Base-by-base conservation (phyloP, 2,888 invertebrate species). In the Pyralis farinalis region DNA sequence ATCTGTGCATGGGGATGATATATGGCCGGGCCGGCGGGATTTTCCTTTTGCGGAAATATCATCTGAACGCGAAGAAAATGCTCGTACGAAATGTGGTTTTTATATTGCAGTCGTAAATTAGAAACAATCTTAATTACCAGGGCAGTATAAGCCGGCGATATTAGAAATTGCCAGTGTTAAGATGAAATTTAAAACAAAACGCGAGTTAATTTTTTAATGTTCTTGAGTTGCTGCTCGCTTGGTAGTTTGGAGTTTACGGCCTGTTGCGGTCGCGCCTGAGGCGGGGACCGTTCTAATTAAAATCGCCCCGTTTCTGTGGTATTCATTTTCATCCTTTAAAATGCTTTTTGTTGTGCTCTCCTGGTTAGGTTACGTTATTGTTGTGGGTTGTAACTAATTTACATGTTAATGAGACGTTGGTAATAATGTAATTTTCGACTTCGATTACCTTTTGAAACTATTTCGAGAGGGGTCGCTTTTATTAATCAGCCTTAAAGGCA, bases 251-350 rank as follows among this genome's bases (percentile, higher is more conserved):
- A 33, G 33, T 39, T 39, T 39, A 39, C 71, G 58, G 71, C 58
- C 50, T 49, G 59, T 59, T 73, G 83, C 74, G 80, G 79, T 77
- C 70, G 68, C 46, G 71, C 83, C 82, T 64, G 73, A 68, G 82
- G 84, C 81, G 61, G 61, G 66, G 53, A 64, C 69, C 64, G 73
- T 71, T 82, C 84, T 86, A 84, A 86, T 86, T 86, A 87, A 85
- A 86, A 86, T 80, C 74, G 78, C 80, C 75, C 75, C 76, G 77
- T 77, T 78, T 79, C 80, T 79, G 76, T 71, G 78, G 76, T 76
- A 79, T 81, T 77, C 80, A 79, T 85, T 84, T 82, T 75, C 81
- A 80, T 83, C 82, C 71, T 81, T 79, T 79, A 71, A 74, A 77
- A 71, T 64, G 71, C 71, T 82, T 84, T 83, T 83, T 82, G 84